Evolutionary conservation across 2,888 invertebrate genomes (phyloP).

Genomic region (Unio pictorum): DNA sequence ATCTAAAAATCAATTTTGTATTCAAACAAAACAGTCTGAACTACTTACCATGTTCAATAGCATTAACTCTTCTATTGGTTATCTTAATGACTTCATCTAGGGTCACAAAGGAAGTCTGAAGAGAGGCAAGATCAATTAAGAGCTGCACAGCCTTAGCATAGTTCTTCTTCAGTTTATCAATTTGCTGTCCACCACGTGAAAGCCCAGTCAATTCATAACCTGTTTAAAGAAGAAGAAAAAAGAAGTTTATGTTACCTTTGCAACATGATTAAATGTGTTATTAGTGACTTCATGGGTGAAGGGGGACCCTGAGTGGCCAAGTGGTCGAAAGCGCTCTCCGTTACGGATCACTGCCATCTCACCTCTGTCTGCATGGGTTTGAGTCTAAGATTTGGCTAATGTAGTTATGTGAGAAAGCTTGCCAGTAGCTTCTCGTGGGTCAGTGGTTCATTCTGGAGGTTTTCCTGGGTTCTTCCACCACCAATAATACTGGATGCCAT

Average conservation of each 20-base stretch:
- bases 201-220: constrained; percentile 96
- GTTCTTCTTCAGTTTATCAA: constrained; percentile 97
- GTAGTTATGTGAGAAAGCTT: no score
- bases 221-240: constrained; percentile 31
- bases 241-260: not conserved
- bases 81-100: constrained; percentile 99
- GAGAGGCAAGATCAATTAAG: constrained; percentile 95
- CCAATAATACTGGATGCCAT: no score
- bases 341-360: no score
- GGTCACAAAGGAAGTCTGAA: constrained; percentile 98
- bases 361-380: no score
- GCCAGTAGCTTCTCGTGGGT: no score
- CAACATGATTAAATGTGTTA: not conserved
- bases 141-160: constrained; percentile 93
- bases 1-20: not conserved
- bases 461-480: no score
- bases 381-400: no score
- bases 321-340: no score
- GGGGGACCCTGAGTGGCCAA: no score
- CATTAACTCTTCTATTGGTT: constrained; percentile 98
- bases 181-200: constrained; percentile 97
- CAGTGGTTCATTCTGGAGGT: no score
- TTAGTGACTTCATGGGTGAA: not conserved
- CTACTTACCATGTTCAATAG: constrained; percentile 94
- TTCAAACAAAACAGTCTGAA: not conserved